Conservation (phyloP, 2,888 invertebrate genomes). For the Eueremaeus valkanovi region DNA sequence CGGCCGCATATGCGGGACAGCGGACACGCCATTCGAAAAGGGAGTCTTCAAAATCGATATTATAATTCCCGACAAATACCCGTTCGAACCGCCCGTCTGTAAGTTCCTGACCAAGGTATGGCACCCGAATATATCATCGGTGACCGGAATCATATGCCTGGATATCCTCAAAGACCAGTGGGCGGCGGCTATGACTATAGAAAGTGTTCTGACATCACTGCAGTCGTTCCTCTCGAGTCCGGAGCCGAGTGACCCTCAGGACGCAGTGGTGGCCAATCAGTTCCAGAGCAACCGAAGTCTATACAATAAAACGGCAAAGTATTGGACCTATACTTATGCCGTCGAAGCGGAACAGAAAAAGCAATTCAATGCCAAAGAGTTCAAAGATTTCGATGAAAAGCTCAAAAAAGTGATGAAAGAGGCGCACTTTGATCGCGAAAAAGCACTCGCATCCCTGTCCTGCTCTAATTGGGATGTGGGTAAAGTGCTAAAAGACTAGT, state of each 20-base stretch:
- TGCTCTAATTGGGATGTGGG: not conserved
- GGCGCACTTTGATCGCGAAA: not conserved
- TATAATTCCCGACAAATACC: conserved; percentile 57
- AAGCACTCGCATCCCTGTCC: not conserved
- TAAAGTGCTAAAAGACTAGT: no score
- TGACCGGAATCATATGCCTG: conserved; percentile 58
- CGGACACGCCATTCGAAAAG: no score
- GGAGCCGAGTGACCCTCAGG: conserved; percentile 58
- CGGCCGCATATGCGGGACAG: not conserved
- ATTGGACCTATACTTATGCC: conserved; percentile 57
- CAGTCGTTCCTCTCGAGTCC: conserved; percentile 57
- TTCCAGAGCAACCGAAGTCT: conserved; percentile 53
- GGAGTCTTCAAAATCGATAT: conserved; percentile 56
- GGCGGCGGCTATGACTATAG: conserved; percentile 59
- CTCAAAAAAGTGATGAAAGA: not conserved
- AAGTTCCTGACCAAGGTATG: conserved; percentile 57
- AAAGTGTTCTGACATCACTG: conserved; percentile 57
- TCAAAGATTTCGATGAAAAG: conserved; percentile 36
- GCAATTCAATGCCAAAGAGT: not conserved
- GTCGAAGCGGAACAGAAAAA: not conserved
- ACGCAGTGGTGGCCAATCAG: conserved; percentile 57
- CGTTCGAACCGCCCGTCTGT: conserved; percentile 57
- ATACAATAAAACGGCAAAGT: conserved; percentile 55
- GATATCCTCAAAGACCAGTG: conserved; percentile 59
- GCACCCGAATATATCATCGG: conserved; percentile 59